phyloP scores from a whole-genome alignment of 2,113 vertebrate species.

The Agapornis roseicollis region DNA sequence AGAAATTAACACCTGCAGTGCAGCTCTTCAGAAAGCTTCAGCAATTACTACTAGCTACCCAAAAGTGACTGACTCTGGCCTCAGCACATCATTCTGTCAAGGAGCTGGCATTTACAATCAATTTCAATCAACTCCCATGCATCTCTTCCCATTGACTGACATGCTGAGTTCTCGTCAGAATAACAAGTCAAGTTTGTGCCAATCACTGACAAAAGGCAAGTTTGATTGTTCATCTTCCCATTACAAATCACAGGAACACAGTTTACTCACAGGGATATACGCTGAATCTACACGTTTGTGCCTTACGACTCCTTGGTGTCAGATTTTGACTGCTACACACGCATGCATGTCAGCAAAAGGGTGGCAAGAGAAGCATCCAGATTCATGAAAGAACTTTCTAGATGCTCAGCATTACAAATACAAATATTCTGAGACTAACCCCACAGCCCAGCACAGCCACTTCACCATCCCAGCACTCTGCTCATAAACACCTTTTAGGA shows the following conservation, averaged over 20 bases:
- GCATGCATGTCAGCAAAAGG: not conserved
- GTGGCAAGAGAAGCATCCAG: not conserved
- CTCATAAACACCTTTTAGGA: not conserved
- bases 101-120: constrained; percentile 54
- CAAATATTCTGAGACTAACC: not conserved
- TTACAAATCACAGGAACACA: not conserved
- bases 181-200: constrained; percentile 35
- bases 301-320: not conserved
- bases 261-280: not conserved
- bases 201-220: constrained; percentile 41
- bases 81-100: constrained; percentile 43
- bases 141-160: constrained; percentile 43
- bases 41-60: constrained; percentile 14
- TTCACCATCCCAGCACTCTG: not conserved
- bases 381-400: not conserved
- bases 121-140: constrained; percentile 57
- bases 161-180: constrained; percentile 8
- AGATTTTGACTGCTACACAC: not conserved
- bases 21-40: constrained; percentile 6
- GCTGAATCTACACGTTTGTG: not conserved
- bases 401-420: not conserved
- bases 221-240: constrained; percentile 37
- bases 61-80: constrained; percentile 16
- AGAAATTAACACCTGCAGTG: constrained; percentile 47
- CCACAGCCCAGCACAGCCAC: not conserved